Base-by-base conservation (phyloP, 30 jellyfish, hydroid and myxozoan genomes). In the Hydractinia symbiolongicarpus region DNA sequence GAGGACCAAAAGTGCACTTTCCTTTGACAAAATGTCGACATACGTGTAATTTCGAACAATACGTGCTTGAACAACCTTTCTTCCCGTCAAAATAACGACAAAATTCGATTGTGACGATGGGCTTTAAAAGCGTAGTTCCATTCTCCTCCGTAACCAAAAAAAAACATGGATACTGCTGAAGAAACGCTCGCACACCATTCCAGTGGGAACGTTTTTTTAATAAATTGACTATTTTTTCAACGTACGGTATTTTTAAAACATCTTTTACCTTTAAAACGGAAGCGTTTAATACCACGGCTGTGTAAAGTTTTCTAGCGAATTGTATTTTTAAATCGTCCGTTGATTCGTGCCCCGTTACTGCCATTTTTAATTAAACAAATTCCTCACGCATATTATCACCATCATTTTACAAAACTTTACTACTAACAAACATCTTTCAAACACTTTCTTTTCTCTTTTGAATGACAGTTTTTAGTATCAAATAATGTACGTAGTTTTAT, bases 21-120 rank as follows among this genome's bases (percentile, higher is more conserved):
- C 96, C 98, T 67, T 91, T 91, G 19, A 91, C 85, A 68, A 71
- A 91, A 61, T 91, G 98, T 50, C 98, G 76, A 79, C 98, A 91
- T 5, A 91, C 90, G 57, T 91, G 98, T 15, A 91, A 84, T 72
- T 79, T 82, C 11, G 90, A 87, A 67, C 98, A 91, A 17, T 10
- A 73, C 30, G 75, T 61, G n/a, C 52, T 75, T 14, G 15, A 10
- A 75, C 98, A 91, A 21, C 96, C 96, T 57, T 80, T 86, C 54
- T 91, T 91, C 58, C 98, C 88, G 55, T 91, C 96, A 67, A 91
- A 91, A 67, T 79, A 86, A 19, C 93, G 86, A 72, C 98, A 91
- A 80, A 91, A 91, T 67, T 91, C 96, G 15, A 91, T 87, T 50
- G 77, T 83, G 15, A 81, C 91, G 50, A 86, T 81, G 14, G 98